Evolutionary conservation across 2,888 invertebrate species (phyloP), one percentile per base, ranked within the genome.

Genomic region (Plagodis dolabraria): DNA sequence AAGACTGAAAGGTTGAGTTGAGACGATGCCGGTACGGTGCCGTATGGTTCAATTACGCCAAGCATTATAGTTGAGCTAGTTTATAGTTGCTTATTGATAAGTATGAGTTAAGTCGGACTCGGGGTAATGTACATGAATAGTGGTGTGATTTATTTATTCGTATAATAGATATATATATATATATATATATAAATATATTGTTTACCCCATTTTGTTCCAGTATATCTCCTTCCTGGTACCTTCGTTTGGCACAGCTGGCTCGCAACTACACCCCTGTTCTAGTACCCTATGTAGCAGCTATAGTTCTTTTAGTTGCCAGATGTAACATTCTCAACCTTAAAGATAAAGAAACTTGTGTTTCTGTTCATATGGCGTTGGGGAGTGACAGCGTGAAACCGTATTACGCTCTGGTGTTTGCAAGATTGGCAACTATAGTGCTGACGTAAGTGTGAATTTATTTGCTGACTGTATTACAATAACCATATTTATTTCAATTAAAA

Each of bases 261-360:
- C 93, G 96, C 42, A 94, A 95, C 80, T 96, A 96, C 79, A 89
- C 94, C 0, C 92, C 95, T 1, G 89, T 95, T 67, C 72, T 97
- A 7, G 87, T 96, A 0, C 94, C 96, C 0, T 96, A 96, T 79
- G 80, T 96, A 5, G 94, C 94, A 0, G 95, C 95, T 2, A 94
- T 96, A 38, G 70, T 96, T 0, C 78, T 96, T 6, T 81, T 96
- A 68, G 93, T 94, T 0, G 86, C 95, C 0, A 89, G 94, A 45
- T 80, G 74, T 40, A 87, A 74, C 42, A 65, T 90, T 2, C 52
- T 79, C 2, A 67, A 73, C 47, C 55, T 89, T 7, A 73, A 68
- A 10, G 65, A 80, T 2, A 59, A 71, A 1, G 86, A 86, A 0
- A 64, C 64, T 65, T 76, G 92, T 78, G 46, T 94, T 82, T 83